These are phyloP conservation scores for Hiodon tergisus DNA, from an alignment of 2,113 vertebrate species.

Conservation along the genomic window DNA sequence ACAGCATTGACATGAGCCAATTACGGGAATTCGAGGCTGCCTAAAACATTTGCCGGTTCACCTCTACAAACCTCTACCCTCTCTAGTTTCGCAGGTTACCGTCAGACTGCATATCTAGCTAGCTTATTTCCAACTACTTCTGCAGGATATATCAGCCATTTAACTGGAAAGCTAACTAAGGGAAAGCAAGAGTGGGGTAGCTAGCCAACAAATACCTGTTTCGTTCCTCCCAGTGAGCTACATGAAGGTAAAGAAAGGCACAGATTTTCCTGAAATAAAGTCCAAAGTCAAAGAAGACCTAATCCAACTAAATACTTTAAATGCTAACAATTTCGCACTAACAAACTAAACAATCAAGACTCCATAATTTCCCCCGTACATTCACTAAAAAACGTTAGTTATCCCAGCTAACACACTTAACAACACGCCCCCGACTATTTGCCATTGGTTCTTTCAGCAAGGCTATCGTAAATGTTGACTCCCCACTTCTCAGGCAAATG, in stretches of 20 bases:
- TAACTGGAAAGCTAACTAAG: neutral
- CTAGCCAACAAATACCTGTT: neutral
- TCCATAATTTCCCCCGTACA: constrained; percentile 46
- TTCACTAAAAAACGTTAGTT: constrained; percentile 29
- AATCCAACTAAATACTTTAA: constrained; percentile 7
- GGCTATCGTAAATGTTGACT: constrained; percentile 33
- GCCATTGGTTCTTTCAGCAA: constrained; percentile 43
- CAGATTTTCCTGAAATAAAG: neutral
- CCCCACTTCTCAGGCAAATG: constrained; percentile 27
- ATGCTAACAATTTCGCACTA: constrained; percentile 31
- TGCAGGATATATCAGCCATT: constrained; percentile 2
- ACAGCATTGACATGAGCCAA: neutral
- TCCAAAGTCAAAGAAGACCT: neutral
- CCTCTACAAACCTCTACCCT: neutral
- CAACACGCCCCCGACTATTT: constrained; percentile 38
- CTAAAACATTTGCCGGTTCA: neutral
- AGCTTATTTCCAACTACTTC: constrained; percentile 19
- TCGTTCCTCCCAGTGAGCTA: neutral
- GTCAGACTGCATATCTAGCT: constrained; percentile 20
- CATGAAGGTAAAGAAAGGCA: neutral
- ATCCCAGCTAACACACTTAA: constrained; percentile 23
- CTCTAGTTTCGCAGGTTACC: neutral
- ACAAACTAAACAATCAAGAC: constrained; percentile 42
- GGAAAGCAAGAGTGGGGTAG: neutral
- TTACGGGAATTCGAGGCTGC: neutral